phyloP scores from a whole-genome alignment of 2,113 vertebrate species.

The Arothron firmamentum region DNA sequence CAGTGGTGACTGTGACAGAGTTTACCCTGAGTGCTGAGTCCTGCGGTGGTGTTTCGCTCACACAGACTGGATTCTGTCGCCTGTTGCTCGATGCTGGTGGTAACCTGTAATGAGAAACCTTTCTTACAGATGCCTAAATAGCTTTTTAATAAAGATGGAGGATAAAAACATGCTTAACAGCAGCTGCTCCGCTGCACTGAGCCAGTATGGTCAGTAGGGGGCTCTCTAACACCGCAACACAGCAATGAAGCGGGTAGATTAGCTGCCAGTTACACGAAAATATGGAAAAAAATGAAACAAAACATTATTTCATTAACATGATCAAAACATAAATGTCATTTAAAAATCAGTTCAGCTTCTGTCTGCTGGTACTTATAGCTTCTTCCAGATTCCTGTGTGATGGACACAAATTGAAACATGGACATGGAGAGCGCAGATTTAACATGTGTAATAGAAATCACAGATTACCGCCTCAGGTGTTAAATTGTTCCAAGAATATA shows the following conservation, averaged over 20 bases:
- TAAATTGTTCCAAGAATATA: constrained; percentile 19
- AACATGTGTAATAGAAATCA: constrained; percentile 8
- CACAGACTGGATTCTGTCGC: constrained; percentile 76
- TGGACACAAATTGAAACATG: constrained; percentile 15
- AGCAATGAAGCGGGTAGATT: not conserved
- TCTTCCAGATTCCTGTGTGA: constrained; percentile 4
- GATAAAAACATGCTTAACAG: not conserved
- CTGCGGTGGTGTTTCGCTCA: constrained; percentile 75
- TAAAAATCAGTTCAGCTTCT: not conserved
- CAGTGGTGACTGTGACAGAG: not conserved
- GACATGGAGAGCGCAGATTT: constrained; percentile 9
- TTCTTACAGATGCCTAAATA: constrained; percentile 1
- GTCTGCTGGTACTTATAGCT: not conserved
- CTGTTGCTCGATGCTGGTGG: constrained; percentile 75
- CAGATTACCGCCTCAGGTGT: constrained; percentile 14
- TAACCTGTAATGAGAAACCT: constrained; percentile 66
- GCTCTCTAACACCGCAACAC: constrained; percentile 38
- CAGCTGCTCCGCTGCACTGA: not conserved
- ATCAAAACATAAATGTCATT: not conserved
- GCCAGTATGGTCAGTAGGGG: constrained; percentile 50
- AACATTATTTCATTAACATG: not conserved
- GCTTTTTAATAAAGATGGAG: not conserved
- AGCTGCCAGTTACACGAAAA: not conserved
- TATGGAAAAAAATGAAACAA: not conserved
- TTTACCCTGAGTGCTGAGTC: constrained; percentile 87